Evolutionary conservation across 35 echinoderm and acorn worm species (phyloP), one percentile per base, ranked within the genome.

Genomic region (Diadema setosum): DNA sequence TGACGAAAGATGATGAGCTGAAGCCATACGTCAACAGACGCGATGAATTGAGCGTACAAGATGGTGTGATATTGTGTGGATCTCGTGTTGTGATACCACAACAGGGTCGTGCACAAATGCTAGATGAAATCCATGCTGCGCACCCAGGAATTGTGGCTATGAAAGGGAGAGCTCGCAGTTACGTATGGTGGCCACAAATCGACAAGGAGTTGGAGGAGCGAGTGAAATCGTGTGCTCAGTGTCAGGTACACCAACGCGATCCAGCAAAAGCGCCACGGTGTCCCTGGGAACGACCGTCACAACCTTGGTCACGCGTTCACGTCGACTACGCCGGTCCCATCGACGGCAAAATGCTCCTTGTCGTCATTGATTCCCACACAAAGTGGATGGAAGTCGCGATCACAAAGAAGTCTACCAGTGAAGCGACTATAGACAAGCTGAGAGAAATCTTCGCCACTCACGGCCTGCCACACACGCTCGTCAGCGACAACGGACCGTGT

Each of bases 261-360:
- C 93, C 85, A 73, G 46, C 83, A 39, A 63, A 45, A 41, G 84
- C 85, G 60, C 84, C 83, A 9, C 24, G 89, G 20, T 81, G 91
- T 37, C 93, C 74, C 0, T 91, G 89, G 94, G 73, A 86, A 24
- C 88, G 33, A 63, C 85, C 85, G n/a, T 64, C 56, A 5, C 55
- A 49, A 20, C 88, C 84, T 46, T 95, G 93, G 88, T 80, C 32
- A 33, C 39, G 88, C 5, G 80, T 95, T 3, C 93, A 91, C 58
- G 76, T 86, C n/a, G 93, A 94, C 57, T 94, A 87, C 87, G 83
- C 88, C 3, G 87, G 93, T 52, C 84, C 88, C 40, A 80, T 87
- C 18, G 42, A 85, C 35, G 84, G 78, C 4, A 58, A 83, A n/a
- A 87, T 91, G 93, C 90, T 91, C 61, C 35, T 95, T 18, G 74